These are phyloP conservation scores for Austrolebias charrua DNA, from an alignment of 2,797 vertebrate genomes.

Conservation along the genomic window DNA sequence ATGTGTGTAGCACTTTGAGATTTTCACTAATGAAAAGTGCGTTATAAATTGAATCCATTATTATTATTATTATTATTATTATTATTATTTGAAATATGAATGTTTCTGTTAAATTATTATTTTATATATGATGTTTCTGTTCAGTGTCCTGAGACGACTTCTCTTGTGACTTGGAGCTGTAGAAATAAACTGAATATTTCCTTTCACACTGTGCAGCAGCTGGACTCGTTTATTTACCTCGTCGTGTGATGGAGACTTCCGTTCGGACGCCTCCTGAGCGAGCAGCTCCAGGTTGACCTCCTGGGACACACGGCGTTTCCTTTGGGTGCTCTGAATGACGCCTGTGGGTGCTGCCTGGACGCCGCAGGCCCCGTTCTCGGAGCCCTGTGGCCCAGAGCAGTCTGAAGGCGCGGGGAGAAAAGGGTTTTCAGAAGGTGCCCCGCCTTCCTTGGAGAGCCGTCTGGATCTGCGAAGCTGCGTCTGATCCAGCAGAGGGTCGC, in stretches of 20 bases:
- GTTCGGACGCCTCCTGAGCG: slow-evolving; percentile 94
- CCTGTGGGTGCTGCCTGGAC: slow-evolving; percentile 84
- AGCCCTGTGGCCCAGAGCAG: slow-evolving; percentile 43
- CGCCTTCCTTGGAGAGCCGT: slow-evolving; percentile 92
- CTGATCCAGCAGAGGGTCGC: slow-evolving; percentile 56
- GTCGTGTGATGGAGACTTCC: slow-evolving; percentile 84
- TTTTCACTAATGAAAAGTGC: too few species aligned
- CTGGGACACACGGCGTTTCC: slow-evolving; percentile 90
- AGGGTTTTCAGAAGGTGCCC: slow-evolving; percentile 83
- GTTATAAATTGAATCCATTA: too few species aligned
- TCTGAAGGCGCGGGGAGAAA: slow-evolving; percentile 62
- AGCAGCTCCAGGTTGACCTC: slow-evolving; percentile 95
- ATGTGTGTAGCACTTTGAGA: too few species aligned
- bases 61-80: too few species aligned
- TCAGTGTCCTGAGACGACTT: too few species aligned
- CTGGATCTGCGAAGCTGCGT: slow-evolving; percentile 86
- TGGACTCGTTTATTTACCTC: slow-evolving; percentile 65
- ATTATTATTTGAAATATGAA: too few species aligned
- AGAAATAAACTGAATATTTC: too few species aligned
- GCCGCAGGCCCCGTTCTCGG: slow-evolving; percentile 70
- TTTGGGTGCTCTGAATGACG: slow-evolving; percentile 91
- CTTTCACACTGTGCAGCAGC: too few species aligned
- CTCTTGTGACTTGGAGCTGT: too few species aligned
- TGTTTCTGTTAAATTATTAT: too few species aligned
- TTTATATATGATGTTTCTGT: too few species aligned